Percentiles rank a stretch among this genome's conserved stretches.
Conservation (phyloP, 2,888 invertebrate genomes). For the Carpatolechia fugitivella region DNA sequence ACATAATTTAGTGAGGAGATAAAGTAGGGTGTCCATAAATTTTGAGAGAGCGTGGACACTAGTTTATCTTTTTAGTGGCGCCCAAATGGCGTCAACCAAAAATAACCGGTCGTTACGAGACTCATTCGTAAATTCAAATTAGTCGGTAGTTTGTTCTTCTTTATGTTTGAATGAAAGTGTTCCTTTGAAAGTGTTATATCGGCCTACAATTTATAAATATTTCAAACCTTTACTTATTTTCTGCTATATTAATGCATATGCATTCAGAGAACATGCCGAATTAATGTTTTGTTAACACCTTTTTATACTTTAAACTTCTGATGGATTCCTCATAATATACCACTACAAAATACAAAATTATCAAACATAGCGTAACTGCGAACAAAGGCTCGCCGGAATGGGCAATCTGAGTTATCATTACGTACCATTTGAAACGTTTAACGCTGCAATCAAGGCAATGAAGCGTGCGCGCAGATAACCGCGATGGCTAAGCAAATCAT, state of each 20-base stretch:
- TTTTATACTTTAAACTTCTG: no score
- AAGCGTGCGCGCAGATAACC: conserved; percentile 54
- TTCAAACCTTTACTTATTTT: no score
- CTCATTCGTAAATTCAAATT: conserved; percentile 60
- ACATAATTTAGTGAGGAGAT: conserved; percentile 49
- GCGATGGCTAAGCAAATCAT: conserved; percentile 18
- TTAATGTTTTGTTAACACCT: no score
- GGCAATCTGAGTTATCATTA: conserved; percentile 36
- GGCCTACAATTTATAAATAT: background rate
- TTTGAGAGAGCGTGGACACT: conserved; percentile 48
- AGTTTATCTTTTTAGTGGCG: conserved; percentile 58
- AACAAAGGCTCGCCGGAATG: conserved; percentile 46
- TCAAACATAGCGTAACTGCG: conserved; percentile 37
- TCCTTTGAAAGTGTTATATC: conserved; percentile 30
- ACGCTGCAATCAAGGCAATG: conserved; percentile 54
- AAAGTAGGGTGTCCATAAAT: conserved; percentile 63
- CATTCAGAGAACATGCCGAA: no score
- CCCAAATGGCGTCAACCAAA: conserved; percentile 60
- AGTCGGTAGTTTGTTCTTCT: conserved; percentile 50
- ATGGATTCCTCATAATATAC: no score
- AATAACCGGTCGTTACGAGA: conserved; percentile 63
- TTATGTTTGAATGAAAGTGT: conserved; percentile 33
- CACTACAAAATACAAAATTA: no score
- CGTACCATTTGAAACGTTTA: conserved; percentile 51
- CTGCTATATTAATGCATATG: no score